These are phyloP conservation scores for Aviceda subcristata DNA, from an alignment of 2,113 vertebrate species.

Conservation along the genomic window DNA sequence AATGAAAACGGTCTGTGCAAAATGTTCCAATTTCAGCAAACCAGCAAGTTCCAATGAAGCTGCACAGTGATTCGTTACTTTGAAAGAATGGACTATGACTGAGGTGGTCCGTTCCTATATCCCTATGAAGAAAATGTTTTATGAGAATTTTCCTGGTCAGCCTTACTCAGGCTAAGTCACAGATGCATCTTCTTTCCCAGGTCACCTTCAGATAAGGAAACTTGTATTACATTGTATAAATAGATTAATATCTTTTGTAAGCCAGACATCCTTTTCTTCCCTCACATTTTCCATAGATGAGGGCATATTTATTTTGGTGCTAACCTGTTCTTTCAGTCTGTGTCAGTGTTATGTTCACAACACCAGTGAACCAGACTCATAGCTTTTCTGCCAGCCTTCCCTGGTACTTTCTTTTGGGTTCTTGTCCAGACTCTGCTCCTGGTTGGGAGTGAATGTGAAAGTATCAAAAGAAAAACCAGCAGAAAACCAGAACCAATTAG, in stretches of 20 bases:
- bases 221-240: neutral
- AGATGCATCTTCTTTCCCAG: neutral
- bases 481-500: neutral
- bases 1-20: neutral
- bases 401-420: neutral
- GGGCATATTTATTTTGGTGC: neutral
- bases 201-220: neutral
- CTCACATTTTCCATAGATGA: neutral
- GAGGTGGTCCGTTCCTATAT: neutral
- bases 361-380: neutral
- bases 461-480: neutral
- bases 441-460: neutral
- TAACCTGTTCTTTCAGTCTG: neutral
- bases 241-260: neutral
- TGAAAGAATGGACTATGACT: accelerated
- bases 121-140: neutral
- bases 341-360: neutral
- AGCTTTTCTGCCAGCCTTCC: neutral
- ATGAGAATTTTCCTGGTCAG: neutral
- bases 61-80: neutral
- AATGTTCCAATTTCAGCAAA: neutral
- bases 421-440: neutral
- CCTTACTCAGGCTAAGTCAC: neutral
- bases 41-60: neutral
- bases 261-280: neutral